Percentiles rank a stretch among this genome's conserved stretches.
Conservation (phyloP, 2,113 vertebrate species). For the Dromiciops gliroides region DNA sequence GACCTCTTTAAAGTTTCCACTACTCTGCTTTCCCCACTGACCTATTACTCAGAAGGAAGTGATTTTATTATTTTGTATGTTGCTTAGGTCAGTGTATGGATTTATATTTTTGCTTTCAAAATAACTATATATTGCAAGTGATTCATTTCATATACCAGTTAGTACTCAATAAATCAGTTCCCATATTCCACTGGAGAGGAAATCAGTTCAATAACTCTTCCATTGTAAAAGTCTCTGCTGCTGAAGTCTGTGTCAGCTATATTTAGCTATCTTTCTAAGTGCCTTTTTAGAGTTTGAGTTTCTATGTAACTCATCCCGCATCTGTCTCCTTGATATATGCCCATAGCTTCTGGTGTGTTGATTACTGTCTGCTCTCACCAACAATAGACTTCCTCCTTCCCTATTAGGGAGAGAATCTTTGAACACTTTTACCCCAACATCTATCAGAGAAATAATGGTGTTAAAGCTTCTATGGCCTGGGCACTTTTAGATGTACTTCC, state of each 20-base stretch:
- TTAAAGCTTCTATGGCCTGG: not conserved
- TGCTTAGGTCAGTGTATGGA: constrained; percentile 64
- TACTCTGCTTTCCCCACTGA: constrained; percentile 60
- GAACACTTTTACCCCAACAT: not conserved
- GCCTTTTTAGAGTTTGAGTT: not conserved
- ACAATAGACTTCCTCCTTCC: not conserved
- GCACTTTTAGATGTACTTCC: not conserved
- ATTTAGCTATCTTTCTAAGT: not conserved
- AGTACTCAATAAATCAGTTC: constrained; percentile 69
- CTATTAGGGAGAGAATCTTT: not conserved
- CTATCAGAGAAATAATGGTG: not conserved
- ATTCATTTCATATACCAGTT: constrained; percentile 38
- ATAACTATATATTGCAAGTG: constrained; percentile 27
- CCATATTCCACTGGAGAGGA: constrained; percentile 37
- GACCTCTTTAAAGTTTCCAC: constrained; percentile 46
- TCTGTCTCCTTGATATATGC: not conserved
- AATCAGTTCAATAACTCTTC: constrained; percentile 42
- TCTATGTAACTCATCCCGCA: not conserved
- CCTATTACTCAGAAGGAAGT: constrained; percentile 59
- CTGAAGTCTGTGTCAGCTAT: not conserved
- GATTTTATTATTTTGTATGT: constrained; percentile 56
- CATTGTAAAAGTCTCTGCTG: constrained; percentile 24
- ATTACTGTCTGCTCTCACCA: not conserved
- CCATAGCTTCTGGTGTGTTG: not conserved
- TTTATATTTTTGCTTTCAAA: constrained; percentile 49